Conservation (phyloP, 2,113 vertebrate genomes). For the Colinus virginianus region DNA sequence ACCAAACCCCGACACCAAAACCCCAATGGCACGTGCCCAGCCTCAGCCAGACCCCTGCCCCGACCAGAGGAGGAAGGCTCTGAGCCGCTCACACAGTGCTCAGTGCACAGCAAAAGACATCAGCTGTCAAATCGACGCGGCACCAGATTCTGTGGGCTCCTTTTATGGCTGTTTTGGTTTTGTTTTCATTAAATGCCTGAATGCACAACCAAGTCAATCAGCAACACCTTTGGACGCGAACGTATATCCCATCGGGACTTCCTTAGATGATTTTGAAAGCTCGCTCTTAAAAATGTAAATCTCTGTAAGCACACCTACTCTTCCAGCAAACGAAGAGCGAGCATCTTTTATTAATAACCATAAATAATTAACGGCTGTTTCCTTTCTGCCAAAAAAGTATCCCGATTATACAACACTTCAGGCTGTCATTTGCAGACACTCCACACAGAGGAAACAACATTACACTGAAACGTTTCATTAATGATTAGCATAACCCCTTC, state of each 20-base stretch:
- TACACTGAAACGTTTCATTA: not conserved
- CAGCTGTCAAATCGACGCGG: not conserved
- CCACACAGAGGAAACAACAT: not conserved
- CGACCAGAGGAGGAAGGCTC: not conserved
- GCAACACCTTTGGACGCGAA: not conserved
- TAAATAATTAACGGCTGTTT: conserved; percentile 40
- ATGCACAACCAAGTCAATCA: not conserved
- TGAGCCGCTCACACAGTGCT: not conserved
- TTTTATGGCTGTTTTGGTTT: no score
- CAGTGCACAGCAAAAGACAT: not conserved
- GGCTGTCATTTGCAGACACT: not conserved
- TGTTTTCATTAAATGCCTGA: not conserved
- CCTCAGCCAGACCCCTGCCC: not conserved
- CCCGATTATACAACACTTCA: not conserved
- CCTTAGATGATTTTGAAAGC: not conserved
- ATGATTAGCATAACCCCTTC: not conserved
- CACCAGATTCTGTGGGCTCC: not conserved
- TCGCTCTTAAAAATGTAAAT: not conserved
- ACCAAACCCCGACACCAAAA: not conserved
- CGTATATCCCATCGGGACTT: not conserved
- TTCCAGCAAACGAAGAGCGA: not conserved
- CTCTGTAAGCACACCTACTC: not conserved
- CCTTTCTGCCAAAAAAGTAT: not conserved
- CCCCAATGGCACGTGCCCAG: not conserved
- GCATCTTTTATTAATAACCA: conserved; percentile 15